phyloP scores from a whole-genome alignment of 2,113 vertebrate species.

The Morone chrysops region DNA sequence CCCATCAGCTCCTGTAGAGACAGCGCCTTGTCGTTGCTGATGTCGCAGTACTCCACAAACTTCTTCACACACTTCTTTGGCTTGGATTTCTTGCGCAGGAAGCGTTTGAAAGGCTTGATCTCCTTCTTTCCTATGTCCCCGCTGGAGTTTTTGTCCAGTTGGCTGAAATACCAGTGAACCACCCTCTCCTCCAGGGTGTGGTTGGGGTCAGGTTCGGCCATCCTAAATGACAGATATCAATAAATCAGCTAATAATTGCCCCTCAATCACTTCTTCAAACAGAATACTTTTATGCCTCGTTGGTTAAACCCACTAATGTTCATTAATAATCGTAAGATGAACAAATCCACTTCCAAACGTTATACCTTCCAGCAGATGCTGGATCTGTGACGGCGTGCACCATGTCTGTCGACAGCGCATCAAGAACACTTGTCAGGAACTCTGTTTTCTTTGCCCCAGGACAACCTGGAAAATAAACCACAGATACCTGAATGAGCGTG shows the following conservation, averaged over 20 bases:
- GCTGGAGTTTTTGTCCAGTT: conserved; percentile 94
- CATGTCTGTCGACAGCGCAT: conserved; percentile 97
- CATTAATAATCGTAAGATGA: conserved; percentile 27
- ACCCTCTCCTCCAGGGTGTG: conserved; percentile 97
- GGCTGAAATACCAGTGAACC: conserved; percentile 97
- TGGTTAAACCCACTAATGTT: conserved; percentile 13
- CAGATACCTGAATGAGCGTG: conserved; percentile 42
- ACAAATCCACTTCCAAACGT: conserved; percentile 20
- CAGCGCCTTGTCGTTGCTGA: conserved; percentile 92
- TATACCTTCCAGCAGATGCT: conserved; percentile 90
- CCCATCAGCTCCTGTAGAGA: conserved; percentile 95
- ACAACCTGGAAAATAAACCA: conserved; percentile 87
- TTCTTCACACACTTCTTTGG: conserved; percentile 98
- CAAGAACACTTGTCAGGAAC: conserved; percentile 96
- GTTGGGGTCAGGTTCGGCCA: conserved; percentile 94
- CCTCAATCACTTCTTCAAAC: background rate
- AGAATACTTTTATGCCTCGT: background rate
- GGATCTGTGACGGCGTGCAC: conserved; percentile 95
- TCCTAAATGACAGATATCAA: conserved; percentile 77
- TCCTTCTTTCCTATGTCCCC: conserved; percentile 98
- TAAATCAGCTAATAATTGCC: background rate
- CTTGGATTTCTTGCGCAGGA: conserved; percentile 96
- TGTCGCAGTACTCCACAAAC: conserved; percentile 97
- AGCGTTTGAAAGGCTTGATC: conserved; percentile 96
- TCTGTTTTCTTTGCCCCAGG: conserved; percentile 96